These are phyloP conservation scores for Petrocephalus zakoni DNA, from an alignment of 2,113 vertebrate species.

Conservation along the genomic window DNA sequence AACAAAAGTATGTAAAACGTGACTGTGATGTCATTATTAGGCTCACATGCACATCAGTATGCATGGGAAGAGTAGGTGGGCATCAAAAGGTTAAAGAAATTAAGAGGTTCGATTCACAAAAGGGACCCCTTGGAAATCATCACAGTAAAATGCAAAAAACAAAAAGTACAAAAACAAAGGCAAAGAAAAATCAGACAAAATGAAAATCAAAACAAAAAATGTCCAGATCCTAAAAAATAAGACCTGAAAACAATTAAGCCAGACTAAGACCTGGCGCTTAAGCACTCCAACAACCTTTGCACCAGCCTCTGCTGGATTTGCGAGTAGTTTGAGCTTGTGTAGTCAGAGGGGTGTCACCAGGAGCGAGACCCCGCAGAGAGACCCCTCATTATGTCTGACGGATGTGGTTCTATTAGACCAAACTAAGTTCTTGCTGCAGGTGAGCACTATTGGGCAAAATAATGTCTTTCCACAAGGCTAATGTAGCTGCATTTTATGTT, in stretches of 20 bases:
- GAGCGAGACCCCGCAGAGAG: background rate
- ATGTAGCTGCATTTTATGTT: background rate
- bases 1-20: slow-evolving; percentile 1
- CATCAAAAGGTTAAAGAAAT: slow-evolving; percentile 8
- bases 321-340: background rate
- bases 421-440: background rate
- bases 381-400: background rate
- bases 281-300: background rate
- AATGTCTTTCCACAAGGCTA: background rate
- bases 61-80: background rate
- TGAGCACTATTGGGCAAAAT: background rate
- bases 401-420: background rate
- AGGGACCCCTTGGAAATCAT: background rate
- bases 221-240: background rate
- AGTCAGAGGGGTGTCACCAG: background rate
- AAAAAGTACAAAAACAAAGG: background rate
- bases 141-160: background rate
- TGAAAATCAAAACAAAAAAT: background rate
- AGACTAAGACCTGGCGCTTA: background rate
- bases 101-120: slow-evolving; percentile 8
- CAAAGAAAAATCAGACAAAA: background rate
- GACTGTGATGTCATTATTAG: slow-evolving; percentile 14
- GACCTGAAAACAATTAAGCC: background rate
- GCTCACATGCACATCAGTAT: slow-evolving; percentile 20
- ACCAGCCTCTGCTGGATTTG: background rate